These are phyloP conservation scores for Tangara arthus DNA, from an alignment of 2,797 vertebrate species.

Conservation along the genomic window DNA sequence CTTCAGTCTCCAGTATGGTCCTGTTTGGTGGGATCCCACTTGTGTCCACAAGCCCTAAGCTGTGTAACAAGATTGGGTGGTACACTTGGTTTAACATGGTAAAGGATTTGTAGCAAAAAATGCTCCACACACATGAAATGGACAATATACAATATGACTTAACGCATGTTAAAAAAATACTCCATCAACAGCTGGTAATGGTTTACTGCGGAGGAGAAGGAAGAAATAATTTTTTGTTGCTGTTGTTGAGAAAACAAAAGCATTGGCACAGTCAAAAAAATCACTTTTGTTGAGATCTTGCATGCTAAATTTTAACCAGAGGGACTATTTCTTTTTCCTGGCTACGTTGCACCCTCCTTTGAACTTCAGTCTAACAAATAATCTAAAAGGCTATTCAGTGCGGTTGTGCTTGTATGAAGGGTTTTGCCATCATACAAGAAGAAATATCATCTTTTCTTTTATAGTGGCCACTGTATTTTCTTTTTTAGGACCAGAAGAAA, in stretches of 20 bases:
- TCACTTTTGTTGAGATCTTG: conserved; percentile 49
- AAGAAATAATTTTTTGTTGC: conserved; percentile 31
- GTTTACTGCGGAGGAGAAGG: conserved; percentile 43
- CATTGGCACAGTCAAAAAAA: conserved; percentile 46
- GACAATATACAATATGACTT: conserved; percentile 21
- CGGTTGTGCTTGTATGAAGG: conserved; percentile 10
- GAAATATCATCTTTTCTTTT: conserved; percentile 35
- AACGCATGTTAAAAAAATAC: conserved; percentile 11
- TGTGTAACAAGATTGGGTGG: background rate
- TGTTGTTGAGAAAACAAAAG: conserved; percentile 59
- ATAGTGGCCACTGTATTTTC: background rate
- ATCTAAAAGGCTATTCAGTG: conserved; percentile 30
- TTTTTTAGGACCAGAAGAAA: background rate
- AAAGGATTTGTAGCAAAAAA: conserved; percentile 43
- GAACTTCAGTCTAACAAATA: conserved; percentile 43
- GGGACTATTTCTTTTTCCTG: background rate
- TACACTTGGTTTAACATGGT: background rate
- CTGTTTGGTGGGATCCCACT: background rate
- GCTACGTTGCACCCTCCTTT: conserved; percentile 11
- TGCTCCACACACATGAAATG: conserved; percentile 34
- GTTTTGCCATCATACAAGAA: background rate
- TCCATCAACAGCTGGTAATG: conserved; percentile 43
- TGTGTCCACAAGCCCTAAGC: background rate
- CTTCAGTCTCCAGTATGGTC: fast-evolving
- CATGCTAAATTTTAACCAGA: conserved; percentile 59